These are phyloP conservation scores for Cossypha heuglini DNA, from an alignment of 2,797 vertebrate species.

Conservation along the genomic window DNA sequence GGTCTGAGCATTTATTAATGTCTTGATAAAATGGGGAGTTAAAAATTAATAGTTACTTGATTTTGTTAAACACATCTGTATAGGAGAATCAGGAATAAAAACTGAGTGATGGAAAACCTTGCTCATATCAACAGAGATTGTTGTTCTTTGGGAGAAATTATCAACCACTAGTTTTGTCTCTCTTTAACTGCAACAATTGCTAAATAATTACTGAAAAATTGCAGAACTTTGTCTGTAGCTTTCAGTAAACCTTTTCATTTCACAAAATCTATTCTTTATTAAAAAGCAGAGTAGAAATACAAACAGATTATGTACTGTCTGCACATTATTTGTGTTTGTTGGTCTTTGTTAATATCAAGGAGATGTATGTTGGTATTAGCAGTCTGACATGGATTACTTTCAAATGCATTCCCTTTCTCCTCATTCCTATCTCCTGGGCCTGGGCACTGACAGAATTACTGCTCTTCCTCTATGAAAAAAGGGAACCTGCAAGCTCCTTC, in stretches of 20 bases:
- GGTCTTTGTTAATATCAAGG: conserved; percentile 43
- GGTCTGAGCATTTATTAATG: not conserved
- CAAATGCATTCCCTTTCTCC: conserved; percentile 4
- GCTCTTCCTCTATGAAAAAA: not conserved
- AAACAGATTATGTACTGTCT: not conserved
- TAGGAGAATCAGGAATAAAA: not conserved
- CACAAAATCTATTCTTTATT: conserved; percentile 4
- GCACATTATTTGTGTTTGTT: conserved; percentile 47
- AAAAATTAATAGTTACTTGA: not conserved
- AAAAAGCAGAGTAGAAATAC: conserved; percentile 11
- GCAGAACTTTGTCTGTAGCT: not conserved
- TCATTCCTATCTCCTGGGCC: not conserved
- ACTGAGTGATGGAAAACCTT: not conserved
- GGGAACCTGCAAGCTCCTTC: not conserved
- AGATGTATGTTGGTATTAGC: conserved; percentile 34
- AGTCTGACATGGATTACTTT: conserved; percentile 29
- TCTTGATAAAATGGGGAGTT: not conserved
- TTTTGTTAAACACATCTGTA: not conserved
- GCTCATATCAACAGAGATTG: not conserved
- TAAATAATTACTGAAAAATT: conserved; percentile 24
- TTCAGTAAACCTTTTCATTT: conserved; percentile 8
- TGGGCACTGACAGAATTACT: conserved; percentile 1
- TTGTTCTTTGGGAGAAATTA: not conserved
- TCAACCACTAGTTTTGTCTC: not conserved
- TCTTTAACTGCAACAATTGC: not conserved